phyloP scores from a whole-genome alignment of 2,888 invertebrate genomes.

The Antheraea yamamai region DNA sequence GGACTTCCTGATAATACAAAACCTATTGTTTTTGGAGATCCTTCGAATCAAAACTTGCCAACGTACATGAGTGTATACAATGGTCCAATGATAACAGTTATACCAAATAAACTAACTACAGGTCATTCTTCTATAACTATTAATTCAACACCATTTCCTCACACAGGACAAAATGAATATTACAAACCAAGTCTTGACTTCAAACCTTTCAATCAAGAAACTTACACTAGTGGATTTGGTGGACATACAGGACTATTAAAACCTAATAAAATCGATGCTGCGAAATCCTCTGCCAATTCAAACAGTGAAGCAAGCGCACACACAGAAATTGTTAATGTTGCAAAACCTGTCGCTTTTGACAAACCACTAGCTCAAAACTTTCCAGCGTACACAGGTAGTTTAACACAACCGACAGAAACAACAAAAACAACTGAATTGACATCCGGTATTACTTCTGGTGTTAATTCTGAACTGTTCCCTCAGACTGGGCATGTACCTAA shows the following conservation, averaged over 20 bases:
- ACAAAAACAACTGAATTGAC: conserved; percentile 34
- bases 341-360: conserved; percentile 11
- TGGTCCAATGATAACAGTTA: conserved; percentile 42
- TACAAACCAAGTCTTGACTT: background rate
- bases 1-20: conserved; percentile 12
- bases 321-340: background rate
- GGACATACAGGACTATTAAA: conserved; percentile 24
- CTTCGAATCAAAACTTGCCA: background rate
- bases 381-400: conserved; percentile 40
- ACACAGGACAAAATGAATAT: background rate
- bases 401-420: conserved; percentile 46
- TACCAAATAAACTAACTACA: conserved; percentile 30
- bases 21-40: background rate
- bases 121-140: background rate
- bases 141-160: background rate
- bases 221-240: conserved; percentile 26
- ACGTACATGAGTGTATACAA: conserved; percentile 47
- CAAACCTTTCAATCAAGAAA: conserved; percentile 10
- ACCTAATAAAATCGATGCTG: background rate
- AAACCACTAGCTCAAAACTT: conserved; percentile 15
- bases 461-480: background rate
- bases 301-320: background rate
- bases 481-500: background rate
- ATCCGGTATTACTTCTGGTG: conserved; percentile 7
- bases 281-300: conserved; percentile 5